phyloP scores from a whole-genome alignment of 2,888 invertebrate genomes.

The Himalopsyche japonica region DNA sequence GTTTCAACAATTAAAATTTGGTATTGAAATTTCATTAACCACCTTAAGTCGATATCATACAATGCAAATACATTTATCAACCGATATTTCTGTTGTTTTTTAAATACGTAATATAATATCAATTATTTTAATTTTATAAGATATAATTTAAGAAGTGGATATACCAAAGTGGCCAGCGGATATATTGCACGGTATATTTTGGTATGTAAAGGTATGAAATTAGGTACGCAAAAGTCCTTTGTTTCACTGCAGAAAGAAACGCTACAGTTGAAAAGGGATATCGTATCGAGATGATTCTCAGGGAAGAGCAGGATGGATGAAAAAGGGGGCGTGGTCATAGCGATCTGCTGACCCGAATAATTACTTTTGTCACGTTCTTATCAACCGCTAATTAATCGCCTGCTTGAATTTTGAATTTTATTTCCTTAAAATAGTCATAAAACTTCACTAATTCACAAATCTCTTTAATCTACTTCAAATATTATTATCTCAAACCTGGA shows the following conservation, averaged over 20 bases:
- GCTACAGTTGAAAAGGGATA: background rate
- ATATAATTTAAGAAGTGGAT: background rate
- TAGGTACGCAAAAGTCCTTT: background rate
- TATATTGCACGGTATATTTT: background rate
- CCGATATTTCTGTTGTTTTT: too few species aligned
- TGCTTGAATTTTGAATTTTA: background rate
- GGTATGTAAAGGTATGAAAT: background rate
- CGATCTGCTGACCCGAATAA: background rate
- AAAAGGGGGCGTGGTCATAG: background rate
- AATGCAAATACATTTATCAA: too few species aligned
- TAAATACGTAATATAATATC: too few species aligned
- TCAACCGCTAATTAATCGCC: background rate
- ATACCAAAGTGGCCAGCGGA: background rate
- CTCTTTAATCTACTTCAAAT: background rate
- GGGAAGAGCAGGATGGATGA: background rate
- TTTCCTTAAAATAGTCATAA: background rate
- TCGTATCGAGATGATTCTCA: background rate
- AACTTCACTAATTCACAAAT: background rate
- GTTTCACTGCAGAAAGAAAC: background rate
- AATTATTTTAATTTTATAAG: too few species aligned
- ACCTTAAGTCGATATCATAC: too few species aligned
- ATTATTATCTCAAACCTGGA: background rate
- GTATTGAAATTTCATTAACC: too few species aligned
- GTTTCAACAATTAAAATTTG: too few species aligned
- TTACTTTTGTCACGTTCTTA: background rate